Evolutionary conservation across 2,888 invertebrate species (phyloP).

Genomic region (Oligia strigilis): DNA sequence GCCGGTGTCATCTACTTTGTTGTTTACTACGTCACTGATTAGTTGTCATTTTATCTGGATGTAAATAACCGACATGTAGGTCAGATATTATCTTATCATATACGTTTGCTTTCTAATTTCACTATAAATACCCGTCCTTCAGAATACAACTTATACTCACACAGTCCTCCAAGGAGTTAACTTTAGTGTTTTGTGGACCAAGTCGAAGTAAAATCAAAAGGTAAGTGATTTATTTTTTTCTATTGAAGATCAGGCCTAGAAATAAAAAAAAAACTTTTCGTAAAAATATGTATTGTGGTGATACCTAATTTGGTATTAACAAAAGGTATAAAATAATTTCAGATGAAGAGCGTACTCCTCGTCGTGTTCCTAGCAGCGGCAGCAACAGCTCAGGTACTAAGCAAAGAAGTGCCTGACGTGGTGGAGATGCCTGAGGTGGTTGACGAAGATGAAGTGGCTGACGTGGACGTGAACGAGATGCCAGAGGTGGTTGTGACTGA

Average conservation of each 20-base stretch:
- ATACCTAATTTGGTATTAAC: neutral
- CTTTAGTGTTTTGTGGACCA: neutral
- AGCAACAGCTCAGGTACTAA: conserved; percentile 30
- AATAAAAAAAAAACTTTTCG: neutral
- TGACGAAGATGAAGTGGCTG: neutral
- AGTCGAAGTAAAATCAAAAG: neutral
- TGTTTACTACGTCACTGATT: neutral
- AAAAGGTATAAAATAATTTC: neutral
- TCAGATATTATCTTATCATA: conserved; percentile 20
- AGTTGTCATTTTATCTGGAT: neutral
- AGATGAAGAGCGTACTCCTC: conserved; percentile 41
- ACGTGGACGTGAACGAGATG: neutral
- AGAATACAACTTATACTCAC: conserved; percentile 13
- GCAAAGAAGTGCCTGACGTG: conserved; percentile 11
- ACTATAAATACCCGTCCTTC: conserved; percentile 35
- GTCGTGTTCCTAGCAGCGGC: conserved; percentile 32
- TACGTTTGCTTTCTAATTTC: neutral
- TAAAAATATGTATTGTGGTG: neutral
- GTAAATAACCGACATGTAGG: neutral
- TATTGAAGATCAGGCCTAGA: too few relatives aligned
- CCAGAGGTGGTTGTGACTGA: conserved; percentile 9
- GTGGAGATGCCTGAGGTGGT: neutral
- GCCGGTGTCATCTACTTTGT: neutral
- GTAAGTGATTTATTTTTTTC: neutral
- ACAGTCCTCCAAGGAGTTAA: conserved; percentile 1